Base-by-base conservation (phyloP, 2,113 vertebrate genomes). In the Dicrurus megarhynchus region DNA sequence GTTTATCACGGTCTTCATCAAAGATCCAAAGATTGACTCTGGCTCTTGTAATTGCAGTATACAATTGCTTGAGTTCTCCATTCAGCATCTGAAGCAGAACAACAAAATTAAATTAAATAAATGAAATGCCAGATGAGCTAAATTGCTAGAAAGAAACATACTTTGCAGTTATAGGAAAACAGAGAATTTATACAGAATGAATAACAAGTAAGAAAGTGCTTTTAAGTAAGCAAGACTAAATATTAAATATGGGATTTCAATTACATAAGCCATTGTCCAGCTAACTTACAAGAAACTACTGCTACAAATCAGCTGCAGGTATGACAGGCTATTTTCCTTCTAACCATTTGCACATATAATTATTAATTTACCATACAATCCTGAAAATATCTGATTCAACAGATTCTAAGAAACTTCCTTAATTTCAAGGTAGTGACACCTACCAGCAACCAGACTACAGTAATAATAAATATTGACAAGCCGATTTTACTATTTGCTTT, bases 11-110 rank as follows among this genome's bases (percentile, higher is more conserved):
- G 61, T 98, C 98, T 95, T 98, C 98, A 61, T 98, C 98, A 4
- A 98, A 98, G 85, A 98, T 98, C 98, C 98, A 98, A 41, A 98
- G 97, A 93, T 98, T 98, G 69, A 98, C 98, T 27, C 98, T 97
- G 80, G 98, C 98, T 92, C 98, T 97, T 13, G 98, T 98, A 73
- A 98, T 93, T 60, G 98, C 98, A 5, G 98, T 98, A 35, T 98
- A 98, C 32, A 98, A 75, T 49, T 98, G 98, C 79, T 98, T 98
- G 42, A 98, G 94, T 37, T 98, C 98, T 68, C 98, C 98, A 28
- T 98, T 98, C 67, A 98, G 97, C 84, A 98, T 96, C 98, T 98
- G 79, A 33, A 59, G 74, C n/a, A 84, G 44, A 92, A 64, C 2
- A 53, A 57, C 70, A 33, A 39, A 53, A 32, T 3, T 7, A 37